Base-by-base conservation (phyloP, 2,888 invertebrate genomes). In the Cephalotes varians region DNA sequence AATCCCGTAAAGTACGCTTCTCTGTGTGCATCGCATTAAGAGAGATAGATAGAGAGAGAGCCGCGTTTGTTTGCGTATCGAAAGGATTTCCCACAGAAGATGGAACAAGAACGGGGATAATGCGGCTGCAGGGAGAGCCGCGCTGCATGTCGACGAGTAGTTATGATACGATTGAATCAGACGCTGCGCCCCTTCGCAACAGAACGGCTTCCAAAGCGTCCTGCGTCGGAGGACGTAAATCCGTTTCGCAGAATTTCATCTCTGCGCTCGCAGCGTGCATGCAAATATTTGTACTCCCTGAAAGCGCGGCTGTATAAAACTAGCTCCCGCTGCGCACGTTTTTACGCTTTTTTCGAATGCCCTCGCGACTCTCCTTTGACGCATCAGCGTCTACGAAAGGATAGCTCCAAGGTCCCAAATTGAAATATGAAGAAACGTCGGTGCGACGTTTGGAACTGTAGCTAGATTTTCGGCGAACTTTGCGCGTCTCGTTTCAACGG, bases 151-250 rank as follows among this genome's bases (percentile, higher is more conserved):
- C 69, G 56, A 56, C 51, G 65, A 58, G 84, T 84, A 74, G 76
- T 84, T 87, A 88, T 82, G 71, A 85, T 71, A 64, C 69, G 76
- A 86, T 84, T 79, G 77, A 79, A 79, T 79, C 77, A 79, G 77
- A 79, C 56, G 54, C 7, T 28, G 65, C 51, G 18, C 40, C 7
- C 5, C 28, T n/a, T n/a, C 28, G 31, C 77, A 44, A 69, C 21
- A 44, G 56, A 79, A 71, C 21, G 25, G 31, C 21, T 44, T 56
- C 71, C 71, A 56, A 44, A 56, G 54, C 69, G 21, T 54, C 21
- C 40, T 69, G 40, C 69, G 54, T 18, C 51, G 44, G 15, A 76
- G 69, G 28, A 77, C 21, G 56, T 44, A 79, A 79, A 79, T 79
- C 71, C 71, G 56, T 56, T 67, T 69, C 77, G 71, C 56, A 54